Base-by-base conservation (phyloP, 1,140 invertebrate species). In the Dermatophagoides farinae region DNA sequence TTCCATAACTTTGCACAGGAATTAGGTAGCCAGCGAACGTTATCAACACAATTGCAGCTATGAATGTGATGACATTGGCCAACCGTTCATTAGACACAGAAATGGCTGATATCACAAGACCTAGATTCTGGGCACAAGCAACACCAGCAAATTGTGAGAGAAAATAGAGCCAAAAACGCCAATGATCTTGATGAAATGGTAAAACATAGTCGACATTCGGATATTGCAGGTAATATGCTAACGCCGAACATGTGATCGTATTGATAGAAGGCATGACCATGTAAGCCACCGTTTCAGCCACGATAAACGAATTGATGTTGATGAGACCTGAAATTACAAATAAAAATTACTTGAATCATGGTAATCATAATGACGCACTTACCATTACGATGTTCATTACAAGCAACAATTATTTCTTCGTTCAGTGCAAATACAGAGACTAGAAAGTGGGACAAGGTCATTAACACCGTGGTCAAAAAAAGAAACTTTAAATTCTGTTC, bases 321-420 rank as follows among this genome's bases (percentile, higher is more conserved):
- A 55, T 16, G 4, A 14, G 25, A 44, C 53, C 53, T 55, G 1
- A 39, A 40, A 55, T 4, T 23, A 12, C 5, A 20, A 23, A 14
- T 20, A 1, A 12, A 50, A 18, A 11, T 5, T 2, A 2, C 6
- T 18, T 11, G 11, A 18, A 50, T 20, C n/a, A 55, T 5, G 16
- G 6, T 54, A 37, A 38, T 11, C 16, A 39, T 18, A 41, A 41
- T 55, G 1, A 55, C 10, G 4, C 1, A 55, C 53, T 38, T 38
- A 55, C 53, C 53, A 55, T 55, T 55, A 38, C 31, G 53, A 44
- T 55, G 53, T 20, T 55, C 53, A 55, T 55, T 55, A 23, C 14
- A 25, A 18, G 53, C 53, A n/a, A 55, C 53, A 39, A n/a, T 37
- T 20, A 38, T 25, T 25, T 55, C 53, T 23, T 31, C 31, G 39